These are phyloP conservation scores for Agonopterix arenella DNA, from an alignment of 2,888 invertebrate genomes.

Conservation along the genomic window DNA sequence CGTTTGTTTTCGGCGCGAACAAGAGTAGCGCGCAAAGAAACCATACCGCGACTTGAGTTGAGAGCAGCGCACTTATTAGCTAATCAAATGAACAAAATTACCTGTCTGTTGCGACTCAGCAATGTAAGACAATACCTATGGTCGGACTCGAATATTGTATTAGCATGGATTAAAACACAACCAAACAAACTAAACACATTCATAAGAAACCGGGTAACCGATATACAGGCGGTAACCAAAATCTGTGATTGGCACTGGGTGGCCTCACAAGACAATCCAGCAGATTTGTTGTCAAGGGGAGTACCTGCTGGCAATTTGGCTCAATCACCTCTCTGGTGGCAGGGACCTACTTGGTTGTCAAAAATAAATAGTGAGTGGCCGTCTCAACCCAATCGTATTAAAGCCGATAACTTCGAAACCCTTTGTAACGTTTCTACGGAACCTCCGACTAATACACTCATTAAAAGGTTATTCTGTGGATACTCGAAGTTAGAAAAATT, in stretches of 20 bases:
- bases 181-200: conserved; percentile 21
- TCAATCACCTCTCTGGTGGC: conserved; percentile 7
- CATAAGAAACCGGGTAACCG: conserved; percentile 21
- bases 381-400: neutral
- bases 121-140: conserved; percentile 14
- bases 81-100: conserved; percentile 19
- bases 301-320: conserved; percentile 1
- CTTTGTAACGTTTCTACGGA: neutral
- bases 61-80: conserved; percentile 24
- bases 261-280: conserved; percentile 13
- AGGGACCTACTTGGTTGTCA: conserved; percentile 8
- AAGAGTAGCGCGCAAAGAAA: conserved; percentile 8
- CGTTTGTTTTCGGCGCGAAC: conserved; percentile 6
- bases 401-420: neutral
- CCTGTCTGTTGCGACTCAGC: conserved; percentile 10
- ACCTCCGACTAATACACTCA: neutral
- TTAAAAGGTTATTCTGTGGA: conserved; percentile 1
- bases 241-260: conserved; percentile 18
- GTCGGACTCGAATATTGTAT: conserved; percentile 24
- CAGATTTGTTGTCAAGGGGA: conserved; percentile 10
- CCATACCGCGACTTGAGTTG: conserved; percentile 26
- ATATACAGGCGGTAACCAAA: conserved; percentile 19
- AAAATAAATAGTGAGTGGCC: conserved; percentile 3
- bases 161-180: conserved; percentile 22
- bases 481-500: conserved; percentile 1